Base-by-base conservation (phyloP, 1,140 invertebrate species). In the Hycleus phaleratus region DNA sequence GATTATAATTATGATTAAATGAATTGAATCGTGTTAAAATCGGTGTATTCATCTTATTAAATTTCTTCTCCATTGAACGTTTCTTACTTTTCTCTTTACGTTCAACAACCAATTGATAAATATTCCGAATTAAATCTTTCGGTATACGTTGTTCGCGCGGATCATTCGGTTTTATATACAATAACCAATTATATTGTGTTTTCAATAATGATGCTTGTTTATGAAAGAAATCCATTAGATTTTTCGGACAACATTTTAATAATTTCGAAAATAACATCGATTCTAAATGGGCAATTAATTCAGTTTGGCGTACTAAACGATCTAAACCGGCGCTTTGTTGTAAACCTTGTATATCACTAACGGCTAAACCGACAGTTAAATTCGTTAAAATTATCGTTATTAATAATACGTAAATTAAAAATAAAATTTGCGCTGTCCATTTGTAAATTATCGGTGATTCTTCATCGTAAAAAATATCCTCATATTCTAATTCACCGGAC, bases 341-440 rank as follows among this genome's bases (percentile, higher is more conserved):
- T 56, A 93, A 74, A n/a, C 88, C 88, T 74, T 87, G 79, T 45
- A 91, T 90, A 70, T 92, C 88, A 60, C 85, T 90, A 11, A 92
- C 88, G 12, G 89, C 88, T 42, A 92, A 76, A 69, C 89, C 89
- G n/a, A 91, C 85, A 70, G 92, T 79, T 3, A 93, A 70, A 74
- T 93, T 93, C 24, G 89, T 90, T 44, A 93, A 70, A 64, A 93
- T 90, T n/a, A 92, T 81, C 0, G 89, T 91, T 0, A 91, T 87
- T 3, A 93, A 73, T 2, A 93, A 74, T 0, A 91, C 85, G 75
- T 92, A 93, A 38, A 81, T 77, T 3, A 90, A 70, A 58, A 90
- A 86, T 68, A 92, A 81, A 3, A 87, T 74, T 65, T 92, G 89
- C 0, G 88, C 78, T 0, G 89, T 91, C 1, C 82, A 78, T 0